A percentile compares a stretch with the other conserved stretches of the same genome.
These are phyloP conservation scores for Propithecus deckenii DNA, from an alignment of 2,797 vertebrate species.

Conservation along the genomic window DNA sequence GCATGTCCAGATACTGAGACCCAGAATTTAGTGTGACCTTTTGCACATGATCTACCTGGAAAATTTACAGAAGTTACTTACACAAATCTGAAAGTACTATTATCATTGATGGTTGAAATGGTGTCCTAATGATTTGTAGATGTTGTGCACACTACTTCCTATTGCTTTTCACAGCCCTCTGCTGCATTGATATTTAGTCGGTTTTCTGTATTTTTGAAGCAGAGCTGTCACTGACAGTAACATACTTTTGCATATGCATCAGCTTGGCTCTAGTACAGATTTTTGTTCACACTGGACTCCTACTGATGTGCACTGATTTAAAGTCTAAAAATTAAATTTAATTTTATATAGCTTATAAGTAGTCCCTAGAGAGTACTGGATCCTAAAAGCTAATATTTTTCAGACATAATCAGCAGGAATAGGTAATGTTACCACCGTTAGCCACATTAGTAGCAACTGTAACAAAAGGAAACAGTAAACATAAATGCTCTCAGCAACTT, in stretches of 20 bases:
- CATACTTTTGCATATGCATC: slow-evolving; percentile 79
- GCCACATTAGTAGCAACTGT: slow-evolving; percentile 76
- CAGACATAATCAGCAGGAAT: slow-evolving; percentile 84
- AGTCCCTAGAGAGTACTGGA: slow-evolving; percentile 79
- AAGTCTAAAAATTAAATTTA: slow-evolving; percentile 86
- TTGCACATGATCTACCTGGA: slow-evolving; percentile 64
- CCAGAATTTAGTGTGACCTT: slow-evolving; percentile 71
- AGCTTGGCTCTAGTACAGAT: slow-evolving; percentile 78
- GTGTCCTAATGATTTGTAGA: slow-evolving; percentile 72
- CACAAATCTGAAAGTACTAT: slow-evolving; percentile 65
- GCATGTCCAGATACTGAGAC: slow-evolving; percentile 56
- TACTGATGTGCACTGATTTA: slow-evolving; percentile 83
- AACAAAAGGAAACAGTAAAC: slow-evolving; percentile 78
- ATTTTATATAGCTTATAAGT: slow-evolving; percentile 85
- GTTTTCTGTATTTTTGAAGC: slow-evolving; percentile 78
- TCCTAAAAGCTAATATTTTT: slow-evolving; percentile 86
- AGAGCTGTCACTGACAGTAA: slow-evolving; percentile 77
- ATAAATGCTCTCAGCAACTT: slow-evolving; percentile 75
- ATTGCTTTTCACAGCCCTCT: slow-evolving; percentile 60
- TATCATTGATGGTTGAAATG: slow-evolving; percentile 60
- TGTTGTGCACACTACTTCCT: slow-evolving; percentile 37
- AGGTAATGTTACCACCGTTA: slow-evolving; percentile 82
- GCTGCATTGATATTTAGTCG: slow-evolving; percentile 65
- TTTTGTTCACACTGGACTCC: slow-evolving; percentile 79
- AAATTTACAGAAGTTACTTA: slow-evolving; percentile 77